Evolutionary conservation across 2,113 vertebrate genomes (phyloP).

Genomic region (Dipodomys stephensi): DNA sequence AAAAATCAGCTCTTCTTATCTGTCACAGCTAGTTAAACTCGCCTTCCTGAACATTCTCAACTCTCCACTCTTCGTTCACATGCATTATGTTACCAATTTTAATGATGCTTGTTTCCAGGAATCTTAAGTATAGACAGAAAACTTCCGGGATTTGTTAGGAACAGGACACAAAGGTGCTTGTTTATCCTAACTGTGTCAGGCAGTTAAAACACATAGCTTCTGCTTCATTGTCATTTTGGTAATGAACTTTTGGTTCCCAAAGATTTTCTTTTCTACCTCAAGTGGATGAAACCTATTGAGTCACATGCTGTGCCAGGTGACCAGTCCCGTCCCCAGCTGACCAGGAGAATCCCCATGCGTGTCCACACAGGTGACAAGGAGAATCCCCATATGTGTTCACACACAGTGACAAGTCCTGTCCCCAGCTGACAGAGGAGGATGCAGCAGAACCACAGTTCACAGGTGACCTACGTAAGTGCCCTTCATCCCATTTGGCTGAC

Average conservation of each 20-base stretch:
- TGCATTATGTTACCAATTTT: not conserved
- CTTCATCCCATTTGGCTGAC: fast-evolving
- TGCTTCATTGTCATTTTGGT: not conserved
- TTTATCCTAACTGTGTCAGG: fast-evolving
- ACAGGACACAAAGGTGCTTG: too few relatives aligned
- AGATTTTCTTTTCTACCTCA: too few relatives aligned
- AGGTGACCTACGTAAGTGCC: fast-evolving
- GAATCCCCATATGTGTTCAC: too few relatives aligned
- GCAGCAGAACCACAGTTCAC: too few relatives aligned
- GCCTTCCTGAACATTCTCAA: not conserved
- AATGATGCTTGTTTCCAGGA: not conserved
- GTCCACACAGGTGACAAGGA: too few relatives aligned
- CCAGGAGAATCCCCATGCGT: too few relatives aligned
- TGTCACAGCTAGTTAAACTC: not conserved
- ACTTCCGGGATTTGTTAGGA: not conserved
- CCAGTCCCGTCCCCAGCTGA: too few relatives aligned
- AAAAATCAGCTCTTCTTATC: not conserved
- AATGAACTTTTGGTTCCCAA: fast-evolving
- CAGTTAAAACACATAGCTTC: fast-evolving
- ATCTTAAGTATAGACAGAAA: not conserved
- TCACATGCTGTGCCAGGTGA: not conserved
- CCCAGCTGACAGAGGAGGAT: too few relatives aligned
- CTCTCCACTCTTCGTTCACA: not conserved
- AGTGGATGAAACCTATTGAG: not conserved
- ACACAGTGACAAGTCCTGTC: too few relatives aligned